Conservation (phyloP, 1,140 invertebrate genomes). For the Idris sp. region DNA sequence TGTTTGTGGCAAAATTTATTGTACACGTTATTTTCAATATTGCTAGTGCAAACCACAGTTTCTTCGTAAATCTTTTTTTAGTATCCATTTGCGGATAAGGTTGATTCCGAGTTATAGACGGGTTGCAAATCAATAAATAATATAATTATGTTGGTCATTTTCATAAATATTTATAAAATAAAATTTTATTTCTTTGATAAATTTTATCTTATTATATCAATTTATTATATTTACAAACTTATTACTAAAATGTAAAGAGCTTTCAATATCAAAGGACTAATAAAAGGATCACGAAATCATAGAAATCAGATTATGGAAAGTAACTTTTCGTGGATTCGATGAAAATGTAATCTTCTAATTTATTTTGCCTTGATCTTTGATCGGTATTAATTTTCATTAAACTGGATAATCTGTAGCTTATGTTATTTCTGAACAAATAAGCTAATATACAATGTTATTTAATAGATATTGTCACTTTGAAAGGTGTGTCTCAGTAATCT, state of each 20-base stretch:
- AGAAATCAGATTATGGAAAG: slow-evolving; percentile 3
- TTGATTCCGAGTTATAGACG: slow-evolving; percentile 41
- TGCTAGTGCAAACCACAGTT: slow-evolving; percentile 43
- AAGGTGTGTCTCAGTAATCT: no score
- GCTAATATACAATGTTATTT: slow-evolving; percentile 1
- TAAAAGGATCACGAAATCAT: neutral
- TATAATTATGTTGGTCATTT: no score
- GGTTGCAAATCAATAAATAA: slow-evolving; percentile 39
- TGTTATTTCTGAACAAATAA: neutral
- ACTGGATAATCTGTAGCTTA: neutral
- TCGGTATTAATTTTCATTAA: slow-evolving; percentile 17
- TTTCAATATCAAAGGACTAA: no score
- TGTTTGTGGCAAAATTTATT: slow-evolving; percentile 51
- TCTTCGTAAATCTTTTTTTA: slow-evolving; percentile 65
- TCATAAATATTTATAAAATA: no score
- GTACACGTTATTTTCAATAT: slow-evolving; percentile 38
- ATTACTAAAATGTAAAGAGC: no score
- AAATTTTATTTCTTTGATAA: no score
- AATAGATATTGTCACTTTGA: slow-evolving; percentile 3
- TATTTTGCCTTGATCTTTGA: slow-evolving; percentile 22
- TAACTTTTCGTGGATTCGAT: slow-evolving; percentile 20
- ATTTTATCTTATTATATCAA: no score
- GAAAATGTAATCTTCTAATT: slow-evolving; percentile 20
- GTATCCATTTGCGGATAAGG: slow-evolving; percentile 54
- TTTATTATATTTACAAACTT: no score